Conservation (phyloP, 1,140 invertebrate genomes). For the Lithobius niger region DNA sequence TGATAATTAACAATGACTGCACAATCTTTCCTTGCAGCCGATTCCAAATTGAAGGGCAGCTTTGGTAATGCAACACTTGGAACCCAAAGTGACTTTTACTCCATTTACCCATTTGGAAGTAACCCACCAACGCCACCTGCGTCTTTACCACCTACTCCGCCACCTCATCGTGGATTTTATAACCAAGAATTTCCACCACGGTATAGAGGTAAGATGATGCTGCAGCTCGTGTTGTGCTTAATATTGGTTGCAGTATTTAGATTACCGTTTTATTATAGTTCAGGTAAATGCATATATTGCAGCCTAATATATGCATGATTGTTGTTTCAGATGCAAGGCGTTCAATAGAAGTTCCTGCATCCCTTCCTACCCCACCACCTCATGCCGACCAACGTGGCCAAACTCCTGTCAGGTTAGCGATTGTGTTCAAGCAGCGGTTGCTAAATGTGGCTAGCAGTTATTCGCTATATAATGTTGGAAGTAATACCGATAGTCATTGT, state of each 20-base stretch:
- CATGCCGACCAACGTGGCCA: conserved; percentile 6
- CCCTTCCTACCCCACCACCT: conserved; percentile 27
- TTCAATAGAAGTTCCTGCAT: conserved; percentile 11
- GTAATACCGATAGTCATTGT: no score
- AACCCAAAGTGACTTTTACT: conserved; percentile 60
- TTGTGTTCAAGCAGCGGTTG: no score
- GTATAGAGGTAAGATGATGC: conserved; percentile 8
- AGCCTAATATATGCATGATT: not conserved
- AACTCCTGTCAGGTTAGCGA: conserved; percentile 20
- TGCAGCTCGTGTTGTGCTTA: no score
- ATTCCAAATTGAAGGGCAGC: conserved; percentile 56
- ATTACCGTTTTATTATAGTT: not conserved
- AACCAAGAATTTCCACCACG: conserved; percentile 69
- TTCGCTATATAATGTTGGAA: no score
- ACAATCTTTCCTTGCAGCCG: conserved; percentile 35
- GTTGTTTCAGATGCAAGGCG: not conserved
- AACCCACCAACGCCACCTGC: conserved; percentile 46
- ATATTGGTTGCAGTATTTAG: no score
- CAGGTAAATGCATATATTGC: not conserved
- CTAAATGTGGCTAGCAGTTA: no score
- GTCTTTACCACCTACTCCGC: conserved; percentile 39
- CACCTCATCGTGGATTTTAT: conserved; percentile 58
- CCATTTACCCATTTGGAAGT: conserved; percentile 65
- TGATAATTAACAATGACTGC: conserved; percentile 35
- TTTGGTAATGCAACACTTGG: conserved; percentile 58